Conservation (phyloP, 2,113 vertebrate genomes). For the Patagioenas fasciata region DNA sequence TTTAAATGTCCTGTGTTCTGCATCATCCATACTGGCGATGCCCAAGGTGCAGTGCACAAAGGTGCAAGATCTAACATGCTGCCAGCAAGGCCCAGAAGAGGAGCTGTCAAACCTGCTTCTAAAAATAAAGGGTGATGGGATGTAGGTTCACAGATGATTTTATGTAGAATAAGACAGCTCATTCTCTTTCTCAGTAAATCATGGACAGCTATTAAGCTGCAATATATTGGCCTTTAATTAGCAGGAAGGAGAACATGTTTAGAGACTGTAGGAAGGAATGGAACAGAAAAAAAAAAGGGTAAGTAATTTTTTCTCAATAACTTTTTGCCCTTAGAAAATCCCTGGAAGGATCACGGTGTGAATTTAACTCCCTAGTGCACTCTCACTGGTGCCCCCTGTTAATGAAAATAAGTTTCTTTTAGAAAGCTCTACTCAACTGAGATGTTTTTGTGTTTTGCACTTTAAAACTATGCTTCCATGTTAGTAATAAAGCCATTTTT, state of each 20-base stretch:
- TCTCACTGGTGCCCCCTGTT: neutral
- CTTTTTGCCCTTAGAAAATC: neutral
- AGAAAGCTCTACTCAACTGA: neutral
- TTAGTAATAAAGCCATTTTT: neutral
- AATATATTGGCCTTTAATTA: conserved; percentile 24
- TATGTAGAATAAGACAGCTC: neutral
- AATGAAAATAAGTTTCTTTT: neutral
- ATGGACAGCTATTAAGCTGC: neutral
- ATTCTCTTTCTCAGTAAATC: conserved; percentile 7
- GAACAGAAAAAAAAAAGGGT: neutral
- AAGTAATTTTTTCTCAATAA: neutral
- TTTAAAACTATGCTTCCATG: neutral
- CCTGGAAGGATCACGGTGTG: neutral
- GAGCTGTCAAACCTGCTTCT: conserved; percentile 16
- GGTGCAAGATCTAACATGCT: neutral
- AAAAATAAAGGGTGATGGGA: conserved; percentile 1
- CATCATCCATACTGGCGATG: neutral
- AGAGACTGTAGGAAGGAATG: neutral
- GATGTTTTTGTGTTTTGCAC: neutral
- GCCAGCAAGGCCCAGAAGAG: conserved; percentile 11
- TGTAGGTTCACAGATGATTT: neutral
- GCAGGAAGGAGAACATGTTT: neutral
- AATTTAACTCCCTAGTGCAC: neutral
- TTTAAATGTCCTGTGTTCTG: neutral
- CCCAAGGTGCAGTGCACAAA: neutral